phyloP scores from a whole-genome alignment of 2,888 invertebrate genomes.

The Thera britannica region DNA sequence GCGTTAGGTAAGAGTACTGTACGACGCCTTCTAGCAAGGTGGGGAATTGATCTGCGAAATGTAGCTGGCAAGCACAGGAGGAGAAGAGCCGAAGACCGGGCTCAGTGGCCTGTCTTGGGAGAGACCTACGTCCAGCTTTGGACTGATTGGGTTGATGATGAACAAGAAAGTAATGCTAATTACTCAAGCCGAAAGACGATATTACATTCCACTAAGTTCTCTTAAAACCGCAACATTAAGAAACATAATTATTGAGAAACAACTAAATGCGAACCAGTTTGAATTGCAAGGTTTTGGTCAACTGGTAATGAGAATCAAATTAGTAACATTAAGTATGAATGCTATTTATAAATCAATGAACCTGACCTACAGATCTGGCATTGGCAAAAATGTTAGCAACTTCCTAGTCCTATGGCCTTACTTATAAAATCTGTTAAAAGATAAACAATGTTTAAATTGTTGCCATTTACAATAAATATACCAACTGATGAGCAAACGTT shows the following conservation, averaged over 20 bases:
- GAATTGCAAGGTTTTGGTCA: constrained; percentile 12
- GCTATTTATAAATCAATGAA: background rate
- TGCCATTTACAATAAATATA: no score
- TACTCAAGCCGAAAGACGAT: background rate
- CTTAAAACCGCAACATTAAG: background rate
- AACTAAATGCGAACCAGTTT: constrained; percentile 19
- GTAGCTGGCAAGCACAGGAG: no score
- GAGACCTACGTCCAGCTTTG: no score
- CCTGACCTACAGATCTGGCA: constrained; percentile 3
- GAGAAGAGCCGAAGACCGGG: no score
- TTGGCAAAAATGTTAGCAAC: background rate
- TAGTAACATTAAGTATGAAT: constrained; percentile 3
- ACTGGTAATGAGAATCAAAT: constrained; percentile 20
- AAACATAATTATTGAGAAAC: background rate
- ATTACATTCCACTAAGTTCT: background rate
- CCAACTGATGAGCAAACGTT: no score
- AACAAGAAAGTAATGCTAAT: background rate
- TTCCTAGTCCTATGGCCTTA: background rate
- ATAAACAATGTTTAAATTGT: no score
- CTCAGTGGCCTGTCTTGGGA: no score
- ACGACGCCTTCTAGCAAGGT: no score
- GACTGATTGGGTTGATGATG: background rate
- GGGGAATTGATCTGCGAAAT: no score
- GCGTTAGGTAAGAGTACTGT: no score
- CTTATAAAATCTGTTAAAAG: no score